Percentiles rank a stretch among this genome's conserved stretches.
Evolutionary conservation across 2,797 vertebrate genomes (phyloP).

Genomic region (Acanthornis magna): DNA sequence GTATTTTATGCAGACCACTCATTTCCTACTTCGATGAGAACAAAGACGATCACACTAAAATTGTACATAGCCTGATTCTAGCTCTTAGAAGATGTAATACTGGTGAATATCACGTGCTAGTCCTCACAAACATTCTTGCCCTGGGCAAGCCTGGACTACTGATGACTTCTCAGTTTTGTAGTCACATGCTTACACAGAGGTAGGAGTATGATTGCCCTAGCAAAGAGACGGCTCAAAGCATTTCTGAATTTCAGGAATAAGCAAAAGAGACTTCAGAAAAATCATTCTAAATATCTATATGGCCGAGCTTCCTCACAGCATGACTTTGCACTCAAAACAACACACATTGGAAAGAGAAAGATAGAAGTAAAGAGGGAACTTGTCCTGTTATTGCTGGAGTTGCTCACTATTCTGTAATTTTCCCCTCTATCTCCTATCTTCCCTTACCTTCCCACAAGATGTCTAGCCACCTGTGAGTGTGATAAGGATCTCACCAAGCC

Average conservation of each 20-base stretch:
- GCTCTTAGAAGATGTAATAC: not conserved
- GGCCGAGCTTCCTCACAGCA: not conserved
- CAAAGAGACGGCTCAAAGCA: not conserved
- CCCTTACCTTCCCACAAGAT: not conserved
- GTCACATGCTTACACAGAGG: not conserved
- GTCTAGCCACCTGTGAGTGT: not conserved
- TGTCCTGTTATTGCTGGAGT: not conserved
- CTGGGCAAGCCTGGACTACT: not conserved
- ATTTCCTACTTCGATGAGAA: not conserved
- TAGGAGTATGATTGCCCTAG: not conserved
- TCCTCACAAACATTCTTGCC: not conserved
- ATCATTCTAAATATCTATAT: not conserved
- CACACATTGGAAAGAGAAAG: not conserved
- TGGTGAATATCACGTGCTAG: not conserved
- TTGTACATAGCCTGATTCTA: not conserved
- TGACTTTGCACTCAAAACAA: not conserved
- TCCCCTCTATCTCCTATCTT: not conserved
- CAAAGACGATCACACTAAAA: not conserved
- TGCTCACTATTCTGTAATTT: not conserved
- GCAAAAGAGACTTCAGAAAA: not conserved
- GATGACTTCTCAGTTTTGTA: not conserved
- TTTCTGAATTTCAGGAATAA: not conserved
- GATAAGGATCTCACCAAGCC: not conserved
- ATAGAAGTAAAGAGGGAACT: not conserved
- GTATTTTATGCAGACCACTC: not conserved